Base-by-base conservation (phyloP, 2,888 invertebrate genomes). In the Athalia rosae region DNA sequence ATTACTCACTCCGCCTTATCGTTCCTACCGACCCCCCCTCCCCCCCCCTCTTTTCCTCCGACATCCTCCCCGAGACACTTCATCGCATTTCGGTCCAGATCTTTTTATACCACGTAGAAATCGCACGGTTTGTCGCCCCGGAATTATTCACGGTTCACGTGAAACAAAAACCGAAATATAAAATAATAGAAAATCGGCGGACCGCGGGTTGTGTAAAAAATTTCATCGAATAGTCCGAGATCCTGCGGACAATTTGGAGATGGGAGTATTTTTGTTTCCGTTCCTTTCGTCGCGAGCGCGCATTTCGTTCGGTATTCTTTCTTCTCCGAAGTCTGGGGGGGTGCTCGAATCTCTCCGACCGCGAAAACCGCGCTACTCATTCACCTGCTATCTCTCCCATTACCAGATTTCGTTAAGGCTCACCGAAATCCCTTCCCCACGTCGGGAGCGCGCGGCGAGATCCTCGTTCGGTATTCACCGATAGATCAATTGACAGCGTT, bases 1-100 rank as follows among this genome's bases (percentile, higher is more conserved):
- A 89, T 89, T 89, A 89, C 89, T 89, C 89, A 89, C 86, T 80
- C 84, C 84, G 86, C 85, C 88, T 89, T 89, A 89, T 89, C 89
- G 87, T 85, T 81, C 85, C 84, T 83, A 84, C 84, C 83, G 6
- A 43, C 9, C 71, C 71, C 86, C 80, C 84, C 86, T 80, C 84
- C 28, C 84, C 85, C 85, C 88, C 89, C 89, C 88, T 88, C 89
- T 86, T 85, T 80, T 85, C 84, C 83, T 83, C 84, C 83, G 81
- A 81, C 85, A 28, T 82, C 81, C 82, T 81, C 85, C 83, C 86
- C 83, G 85, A 83, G 83, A 53, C 77, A 82, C 83, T 83, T 81
- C 86, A 81, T 82, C 84, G 82, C 84, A 77, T 73, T 78, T 74
- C 48, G 74, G 59, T 62, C 74, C 13, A 71, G 71, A 58, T 58